These are phyloP conservation scores for Sebastes minor DNA, from an alignment of 2,797 vertebrate species.

Conservation along the genomic window DNA sequence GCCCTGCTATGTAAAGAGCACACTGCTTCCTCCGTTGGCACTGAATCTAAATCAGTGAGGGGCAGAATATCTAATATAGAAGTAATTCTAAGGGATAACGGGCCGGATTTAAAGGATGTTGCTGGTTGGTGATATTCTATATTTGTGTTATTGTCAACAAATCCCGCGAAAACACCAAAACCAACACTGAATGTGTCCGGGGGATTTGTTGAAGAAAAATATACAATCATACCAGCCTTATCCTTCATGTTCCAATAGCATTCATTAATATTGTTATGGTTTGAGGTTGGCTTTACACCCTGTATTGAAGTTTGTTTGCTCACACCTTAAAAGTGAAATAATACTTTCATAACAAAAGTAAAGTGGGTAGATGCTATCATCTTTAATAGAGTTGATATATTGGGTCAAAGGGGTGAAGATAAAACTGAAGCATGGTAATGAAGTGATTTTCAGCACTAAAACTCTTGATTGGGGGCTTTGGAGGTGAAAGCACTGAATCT, in stretches of 20 bases:
- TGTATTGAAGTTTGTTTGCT: not conserved
- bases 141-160: not conserved
- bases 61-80: not conserved
- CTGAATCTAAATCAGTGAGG: not conserved
- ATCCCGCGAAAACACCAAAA: not conserved
- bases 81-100: not conserved
- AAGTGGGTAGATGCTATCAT: not conserved
- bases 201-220: not conserved
- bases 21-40: not conserved
- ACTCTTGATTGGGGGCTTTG: conserved; percentile 9
- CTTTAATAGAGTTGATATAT: not conserved
- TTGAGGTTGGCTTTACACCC: not conserved
- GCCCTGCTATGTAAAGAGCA: not conserved
- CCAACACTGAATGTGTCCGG: not conserved
- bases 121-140: not conserved
- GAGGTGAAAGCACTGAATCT: conserved; percentile 38
- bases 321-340: not conserved
- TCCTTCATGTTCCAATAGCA: not conserved
- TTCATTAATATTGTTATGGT: not conserved
- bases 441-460: conserved; percentile 9
- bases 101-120: not conserved
- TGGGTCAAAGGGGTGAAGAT: not conserved
- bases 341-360: not conserved
- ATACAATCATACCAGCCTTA: not conserved
- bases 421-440: not conserved